Evolutionary conservation across 2,797 vertebrate species (phyloP).

Genomic region (Pteropus rufus): DNA sequence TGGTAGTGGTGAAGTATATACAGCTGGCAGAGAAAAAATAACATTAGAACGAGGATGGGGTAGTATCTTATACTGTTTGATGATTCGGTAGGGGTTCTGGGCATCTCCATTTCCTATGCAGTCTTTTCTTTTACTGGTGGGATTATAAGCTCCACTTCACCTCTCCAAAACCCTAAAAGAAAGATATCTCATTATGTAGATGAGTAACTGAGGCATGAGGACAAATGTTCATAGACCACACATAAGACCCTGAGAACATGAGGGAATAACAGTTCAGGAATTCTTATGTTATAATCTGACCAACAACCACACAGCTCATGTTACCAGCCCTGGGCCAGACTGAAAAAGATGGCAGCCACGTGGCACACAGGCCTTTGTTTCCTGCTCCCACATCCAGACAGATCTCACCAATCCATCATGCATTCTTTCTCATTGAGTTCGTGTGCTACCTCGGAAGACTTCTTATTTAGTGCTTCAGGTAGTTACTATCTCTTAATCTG

Average conservation of each 20-base stretch:
- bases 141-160: not conserved
- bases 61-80: not conserved
- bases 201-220: not conserved
- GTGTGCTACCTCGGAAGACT: not conserved
- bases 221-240: not conserved
- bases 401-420: not conserved
- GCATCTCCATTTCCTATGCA: not conserved
- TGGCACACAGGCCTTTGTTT: rapidly evolving
- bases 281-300: too few species aligned
- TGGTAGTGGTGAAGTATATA: not conserved
- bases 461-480: not conserved
- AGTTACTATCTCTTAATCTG: not conserved
- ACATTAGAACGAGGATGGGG: not conserved
- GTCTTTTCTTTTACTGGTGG: not conserved
- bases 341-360: not conserved
- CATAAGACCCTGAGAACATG: not conserved
- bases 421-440: not conserved
- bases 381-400: rapidly evolving
- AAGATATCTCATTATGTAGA: not conserved
- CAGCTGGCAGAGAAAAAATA: not conserved
- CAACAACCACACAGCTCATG: too few species aligned
- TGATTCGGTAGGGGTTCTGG: not conserved
- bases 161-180: not conserved
- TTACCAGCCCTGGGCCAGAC: too few species aligned
- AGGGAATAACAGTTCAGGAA: not conserved